phyloP scores from a whole-genome alignment of 2,113 vertebrate species.

The Aplodontia rufa region DNA sequence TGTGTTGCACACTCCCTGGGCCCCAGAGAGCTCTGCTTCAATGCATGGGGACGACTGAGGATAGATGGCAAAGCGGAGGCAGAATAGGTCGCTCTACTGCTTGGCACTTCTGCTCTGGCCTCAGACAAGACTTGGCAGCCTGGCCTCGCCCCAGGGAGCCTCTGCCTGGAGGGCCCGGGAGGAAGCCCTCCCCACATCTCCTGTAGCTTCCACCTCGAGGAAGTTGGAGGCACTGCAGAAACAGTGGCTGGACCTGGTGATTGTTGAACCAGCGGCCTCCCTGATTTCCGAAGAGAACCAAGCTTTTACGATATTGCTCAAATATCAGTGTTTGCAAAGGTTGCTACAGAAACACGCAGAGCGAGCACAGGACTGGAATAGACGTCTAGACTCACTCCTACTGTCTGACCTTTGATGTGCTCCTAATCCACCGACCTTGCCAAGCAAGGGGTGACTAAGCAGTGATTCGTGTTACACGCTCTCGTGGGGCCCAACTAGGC shows the following conservation, averaged over 20 bases:
- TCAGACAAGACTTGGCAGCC: not conserved
- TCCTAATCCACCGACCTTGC: slow-evolving; percentile 84
- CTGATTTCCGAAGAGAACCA: slow-evolving; percentile 57
- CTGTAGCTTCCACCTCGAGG: not conserved
- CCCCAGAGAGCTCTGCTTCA: not conserved
- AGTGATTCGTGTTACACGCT: slow-evolving; percentile 82
- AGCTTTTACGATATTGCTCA: slow-evolving; percentile 72
- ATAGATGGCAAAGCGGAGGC: no score
- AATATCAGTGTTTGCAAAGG: slow-evolving; percentile 81
- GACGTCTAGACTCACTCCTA: slow-evolving; percentile 90
- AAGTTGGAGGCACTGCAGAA: not conserved
- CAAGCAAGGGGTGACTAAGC: slow-evolving; percentile 88
- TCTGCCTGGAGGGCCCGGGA: accelerated
- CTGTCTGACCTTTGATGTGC: slow-evolving; percentile 88
- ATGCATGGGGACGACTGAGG: not conserved
- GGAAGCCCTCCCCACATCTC: accelerated
- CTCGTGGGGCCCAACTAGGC: slow-evolving; percentile 84
- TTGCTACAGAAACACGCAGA: slow-evolving; percentile 82
- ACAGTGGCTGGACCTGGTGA: slow-evolving; percentile 18
- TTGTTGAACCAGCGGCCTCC: slow-evolving; percentile 43
- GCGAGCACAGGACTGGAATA: slow-evolving; percentile 83
- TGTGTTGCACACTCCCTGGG: not conserved
- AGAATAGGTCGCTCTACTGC: accelerated
- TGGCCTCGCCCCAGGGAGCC: not conserved
- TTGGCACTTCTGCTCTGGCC: not conserved